These are phyloP conservation scores for Trichonephila inaurata DNA, from an alignment of 1,140 invertebrate species.

Conservation along the genomic window DNA sequence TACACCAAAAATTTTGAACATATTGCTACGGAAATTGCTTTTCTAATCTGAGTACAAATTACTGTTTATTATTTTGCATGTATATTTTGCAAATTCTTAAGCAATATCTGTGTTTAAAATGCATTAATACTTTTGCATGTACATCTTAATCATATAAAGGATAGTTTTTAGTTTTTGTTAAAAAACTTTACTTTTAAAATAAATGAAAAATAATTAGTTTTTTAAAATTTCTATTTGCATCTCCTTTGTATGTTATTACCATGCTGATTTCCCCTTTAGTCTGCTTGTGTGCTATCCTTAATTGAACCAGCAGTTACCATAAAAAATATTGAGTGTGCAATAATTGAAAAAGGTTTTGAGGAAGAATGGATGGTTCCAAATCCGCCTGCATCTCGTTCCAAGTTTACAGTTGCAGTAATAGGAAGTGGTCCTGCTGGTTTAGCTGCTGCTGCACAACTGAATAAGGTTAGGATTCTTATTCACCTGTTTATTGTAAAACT, in stretches of 20 bases:
- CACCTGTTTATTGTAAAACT: not conserved
- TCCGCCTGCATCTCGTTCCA: conserved; percentile 87
- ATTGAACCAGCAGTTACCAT: conserved; percentile 98
- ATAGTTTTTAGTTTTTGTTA: too few species aligned
- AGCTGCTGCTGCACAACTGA: conserved; percentile 97
- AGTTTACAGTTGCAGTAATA: conserved; percentile 94
- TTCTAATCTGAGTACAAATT: too few species aligned
- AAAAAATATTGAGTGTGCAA: conserved; percentile 99
- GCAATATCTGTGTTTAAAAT: too few species aligned
- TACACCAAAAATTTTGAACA: too few species aligned
- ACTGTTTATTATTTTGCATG: too few species aligned
- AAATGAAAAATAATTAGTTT: too few species aligned
- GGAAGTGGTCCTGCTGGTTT: conserved; percentile 97
- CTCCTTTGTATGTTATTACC: too few species aligned
- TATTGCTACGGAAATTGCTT: too few species aligned
- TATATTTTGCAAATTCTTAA: too few species aligned
- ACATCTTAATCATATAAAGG: too few species aligned
- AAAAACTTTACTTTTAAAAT: not conserved
- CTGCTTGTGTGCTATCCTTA: conserved; percentile 97
- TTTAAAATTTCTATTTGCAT: too few species aligned
- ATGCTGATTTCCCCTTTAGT: not conserved
- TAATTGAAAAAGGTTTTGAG: conserved; percentile 99
- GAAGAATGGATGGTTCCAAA: conserved; percentile 95
- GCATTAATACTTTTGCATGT: too few species aligned
- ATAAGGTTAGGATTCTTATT: conserved; percentile 85